Evolutionary conservation across 2,797 vertebrate species (phyloP), one percentile per base, ranked within the genome.

Genomic region (Alcedo atthis): DNA sequence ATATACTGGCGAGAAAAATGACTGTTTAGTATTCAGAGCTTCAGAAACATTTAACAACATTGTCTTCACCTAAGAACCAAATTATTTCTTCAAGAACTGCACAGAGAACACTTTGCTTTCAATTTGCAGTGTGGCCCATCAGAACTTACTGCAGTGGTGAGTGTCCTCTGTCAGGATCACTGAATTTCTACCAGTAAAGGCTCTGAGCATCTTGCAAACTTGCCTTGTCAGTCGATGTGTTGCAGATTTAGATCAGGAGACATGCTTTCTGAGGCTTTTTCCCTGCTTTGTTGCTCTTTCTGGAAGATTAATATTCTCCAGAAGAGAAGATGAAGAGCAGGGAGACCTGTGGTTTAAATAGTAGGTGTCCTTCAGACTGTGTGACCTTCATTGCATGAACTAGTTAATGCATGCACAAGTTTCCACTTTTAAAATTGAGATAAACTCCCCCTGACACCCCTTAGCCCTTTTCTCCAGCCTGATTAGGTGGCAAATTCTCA

Each of bases 11-110:
- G 89, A 82, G 87, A 82, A 91, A 87, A 73, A 79, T 24, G 15
- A 12, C 91, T 95, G 43, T 62, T 97, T 92, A 92, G 92, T 90
- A 96, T 95, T 91, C 89, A 89, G 95, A 87, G 66, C 90, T 92
- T 92, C 85, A 94, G 61, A 87, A 90, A 49, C 75, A 79, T 94
- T 86, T 94, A 96, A 93, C 70, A 93, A 82, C 66, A 64, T 82
- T 93, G 81, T 93, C 89, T 94, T 96, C 83, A 91, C 86, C 88
- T 89, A 90, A 81, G 87, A 94, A 92, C 62, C 37, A 92, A 96
- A 96, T 96, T 93, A 94, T 94, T 94, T 95, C 67, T 85, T 81
- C 79, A 94, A 84, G 85, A 89, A 66, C 80, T 95, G 89, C 85
- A 87, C 42, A 89, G 89, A 94, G 94, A 95, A 82, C 80, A 54